Conservation (phyloP, 1,140 invertebrate species). For the Melitaea cinxia region DNA sequence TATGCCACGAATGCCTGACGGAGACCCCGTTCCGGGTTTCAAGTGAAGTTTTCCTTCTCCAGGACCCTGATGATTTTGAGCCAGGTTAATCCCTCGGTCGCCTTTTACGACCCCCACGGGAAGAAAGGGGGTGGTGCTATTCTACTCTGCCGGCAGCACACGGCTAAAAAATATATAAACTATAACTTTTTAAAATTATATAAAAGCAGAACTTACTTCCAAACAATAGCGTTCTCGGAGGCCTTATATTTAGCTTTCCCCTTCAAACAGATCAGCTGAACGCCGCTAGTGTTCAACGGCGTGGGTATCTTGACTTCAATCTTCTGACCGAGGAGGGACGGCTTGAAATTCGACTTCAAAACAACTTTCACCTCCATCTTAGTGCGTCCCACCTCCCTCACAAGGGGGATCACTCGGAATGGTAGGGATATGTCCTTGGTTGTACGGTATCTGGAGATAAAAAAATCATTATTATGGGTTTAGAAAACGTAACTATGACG, state of each 20-base stretch:
- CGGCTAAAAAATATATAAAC: too few species aligned
- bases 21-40: too few species aligned
- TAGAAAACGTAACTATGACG: too few species aligned
- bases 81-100: too few species aligned
- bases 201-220: conserved; percentile 91
- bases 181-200: too few species aligned
- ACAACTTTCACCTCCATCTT: conserved; percentile 99
- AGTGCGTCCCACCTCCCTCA: conserved; percentile 98
- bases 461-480: background rate
- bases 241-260: conserved; percentile 99
- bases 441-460: conserved; percentile 92
- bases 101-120: too few species aligned
- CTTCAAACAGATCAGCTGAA: conserved; percentile 99
- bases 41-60: too few species aligned
- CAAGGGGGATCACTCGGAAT: conserved; percentile 99
- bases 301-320: conserved; percentile 99
- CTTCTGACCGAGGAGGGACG: conserved; percentile 98
- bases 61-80: too few species aligned
- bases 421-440: conserved; percentile 99
- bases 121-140: too few species aligned
- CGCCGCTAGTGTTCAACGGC: conserved; percentile 98
- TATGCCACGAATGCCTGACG: too few species aligned
- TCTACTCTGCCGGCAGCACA: too few species aligned
- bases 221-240: conserved; percentile 99
- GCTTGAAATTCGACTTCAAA: conserved; percentile 99